Evolutionary conservation across 2,113 vertebrate species (phyloP), one percentile per base, ranked within the genome.

Genomic region (Phalacrocorax carbo): DNA sequence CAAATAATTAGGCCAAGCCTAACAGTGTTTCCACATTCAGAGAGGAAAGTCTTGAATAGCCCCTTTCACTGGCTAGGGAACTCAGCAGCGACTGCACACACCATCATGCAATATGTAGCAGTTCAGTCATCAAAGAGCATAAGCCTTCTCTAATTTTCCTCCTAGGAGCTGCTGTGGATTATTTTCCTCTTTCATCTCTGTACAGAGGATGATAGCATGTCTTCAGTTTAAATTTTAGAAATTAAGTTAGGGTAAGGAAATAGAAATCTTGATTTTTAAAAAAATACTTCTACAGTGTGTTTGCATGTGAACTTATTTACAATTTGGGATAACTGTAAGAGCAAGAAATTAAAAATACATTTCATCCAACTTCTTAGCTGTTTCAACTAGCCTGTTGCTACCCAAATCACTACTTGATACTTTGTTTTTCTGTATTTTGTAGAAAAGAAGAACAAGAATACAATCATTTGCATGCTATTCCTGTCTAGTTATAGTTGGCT

Each of bases 71-170:
- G n/a, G 15, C 32, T 72, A 25, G 23, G 18, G 61, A 92, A 5
- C 38, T 75, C 32, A 48, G 72, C 72, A 42, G 34, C 91, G 82
- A 60, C 51, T 66, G 58, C 57, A n/a, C 82, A 55, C 38, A 44
- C 52, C 62, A 38, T 96, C 32, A 36, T 58, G 75, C 69, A 93
- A 40, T 87, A 49, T 88, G 60, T 49, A 88, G 54, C 54, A 58
- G 90, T 70, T 94, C 80, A 73, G 5, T 42, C 11, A 3, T 78
- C 89, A 93, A 81, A 93, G 46, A 93, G 66, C 62, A 61, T 86
- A 85, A 89, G 22, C 57, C 81, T 86, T 86, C 65, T 94, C 69
- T 87, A 55, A 93, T 80, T 82, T 84, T 86, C 55, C 84, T 89
- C 26, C 70, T 55, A 34, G 42, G 34, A 92, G n/a, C 44, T 86